phyloP scores from a whole-genome alignment of 2,888 invertebrate species.

The Chrysodeixis includens region DNA sequence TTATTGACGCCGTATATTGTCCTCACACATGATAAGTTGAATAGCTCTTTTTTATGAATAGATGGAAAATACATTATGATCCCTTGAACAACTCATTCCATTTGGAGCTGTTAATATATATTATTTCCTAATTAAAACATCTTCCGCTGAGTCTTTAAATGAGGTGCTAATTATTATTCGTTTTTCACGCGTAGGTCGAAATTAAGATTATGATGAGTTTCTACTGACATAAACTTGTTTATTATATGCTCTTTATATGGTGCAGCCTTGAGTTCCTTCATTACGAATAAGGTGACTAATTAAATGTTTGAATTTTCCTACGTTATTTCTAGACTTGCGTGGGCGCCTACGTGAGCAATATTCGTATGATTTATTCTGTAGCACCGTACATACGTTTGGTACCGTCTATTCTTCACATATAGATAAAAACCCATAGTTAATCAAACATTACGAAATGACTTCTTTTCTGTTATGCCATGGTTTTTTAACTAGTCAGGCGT shows the following conservation, averaged over 20 bases:
- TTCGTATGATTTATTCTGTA: slow-evolving; percentile 63
- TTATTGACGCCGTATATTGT: slow-evolving; percentile 36
- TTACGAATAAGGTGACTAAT: slow-evolving; percentile 84
- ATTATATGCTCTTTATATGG: slow-evolving; percentile 84
- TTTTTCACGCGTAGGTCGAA: slow-evolving; percentile 82
- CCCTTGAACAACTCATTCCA: not conserved
- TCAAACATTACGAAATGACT: slow-evolving; percentile 56
- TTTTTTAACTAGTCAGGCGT: slow-evolving; percentile 67
- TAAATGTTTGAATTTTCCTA: slow-evolving; percentile 85
- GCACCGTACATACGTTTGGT: slow-evolving; percentile 41
- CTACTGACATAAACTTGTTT: slow-evolving; percentile 83
- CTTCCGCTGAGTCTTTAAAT: slow-evolving; percentile 37
- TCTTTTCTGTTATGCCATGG: slow-evolving; percentile 54
- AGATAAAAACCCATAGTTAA: slow-evolving; percentile 45
- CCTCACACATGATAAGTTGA: slow-evolving; percentile 21
- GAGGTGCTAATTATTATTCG: slow-evolving; percentile 64
- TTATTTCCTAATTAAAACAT: slow-evolving; percentile 27
- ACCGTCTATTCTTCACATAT: slow-evolving; percentile 48
- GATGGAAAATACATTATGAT: not conserved
- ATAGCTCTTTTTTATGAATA: slow-evolving; percentile 31
- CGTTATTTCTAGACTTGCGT: slow-evolving; percentile 78
- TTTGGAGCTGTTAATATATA: not conserved
- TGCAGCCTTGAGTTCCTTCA: slow-evolving; percentile 81
- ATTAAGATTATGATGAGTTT: slow-evolving; percentile 85
- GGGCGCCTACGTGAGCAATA: slow-evolving; percentile 75